Percentiles rank a stretch among this genome's conserved stretches.
Conservation (phyloP, 2,797 vertebrate genomes). For the Geotrypetes seraphini region DNA sequence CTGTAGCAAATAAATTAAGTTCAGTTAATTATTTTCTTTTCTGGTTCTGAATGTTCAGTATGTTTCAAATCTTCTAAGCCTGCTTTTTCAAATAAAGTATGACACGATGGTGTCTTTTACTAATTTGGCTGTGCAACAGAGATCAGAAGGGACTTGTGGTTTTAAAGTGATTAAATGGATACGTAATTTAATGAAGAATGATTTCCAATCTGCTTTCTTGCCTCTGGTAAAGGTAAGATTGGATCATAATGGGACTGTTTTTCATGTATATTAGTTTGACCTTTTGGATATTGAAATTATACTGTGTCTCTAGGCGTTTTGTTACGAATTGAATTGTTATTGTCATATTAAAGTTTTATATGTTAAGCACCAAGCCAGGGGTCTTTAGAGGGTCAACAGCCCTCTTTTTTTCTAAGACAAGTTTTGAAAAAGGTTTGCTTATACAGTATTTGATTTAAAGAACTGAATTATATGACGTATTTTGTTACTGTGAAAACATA, state of each 20-base stretch:
- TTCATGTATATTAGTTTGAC: constrained; percentile 35
- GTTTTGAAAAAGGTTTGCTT: too few relatives aligned
- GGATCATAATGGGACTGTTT: constrained; percentile 56
- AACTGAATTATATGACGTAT: too few relatives aligned
- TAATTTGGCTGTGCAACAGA: constrained; percentile 13
- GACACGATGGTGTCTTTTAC: constrained; percentile 9
- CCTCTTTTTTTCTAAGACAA: too few relatives aligned
- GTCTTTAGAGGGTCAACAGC: too few relatives aligned
- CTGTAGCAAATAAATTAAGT: too few relatives aligned
- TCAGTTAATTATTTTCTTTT: too few relatives aligned
- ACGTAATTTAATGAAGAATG: constrained; percentile 44
- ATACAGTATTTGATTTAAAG: too few relatives aligned
- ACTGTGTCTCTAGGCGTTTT: neutral
- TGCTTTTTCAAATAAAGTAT: constrained; percentile 11
- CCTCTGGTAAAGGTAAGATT: constrained; percentile 51
- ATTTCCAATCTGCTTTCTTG: constrained; percentile 23
- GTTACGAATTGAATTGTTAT: constrained; percentile 34
- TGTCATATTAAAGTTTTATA: constrained; percentile 23
- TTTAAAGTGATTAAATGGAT: constrained; percentile 32
- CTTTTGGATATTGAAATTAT: constrained; percentile 41
- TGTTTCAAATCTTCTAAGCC: constrained; percentile 17
- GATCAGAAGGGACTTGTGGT: constrained; percentile 11
- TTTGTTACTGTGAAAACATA: too few relatives aligned
- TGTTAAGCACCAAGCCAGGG: constrained; percentile 8
- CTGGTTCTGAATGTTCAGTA: too few relatives aligned